Evolutionary conservation across 1,140 invertebrate genomes (phyloP), one percentile per base, ranked within the genome.

Genomic region (Euwallacea similis): DNA sequence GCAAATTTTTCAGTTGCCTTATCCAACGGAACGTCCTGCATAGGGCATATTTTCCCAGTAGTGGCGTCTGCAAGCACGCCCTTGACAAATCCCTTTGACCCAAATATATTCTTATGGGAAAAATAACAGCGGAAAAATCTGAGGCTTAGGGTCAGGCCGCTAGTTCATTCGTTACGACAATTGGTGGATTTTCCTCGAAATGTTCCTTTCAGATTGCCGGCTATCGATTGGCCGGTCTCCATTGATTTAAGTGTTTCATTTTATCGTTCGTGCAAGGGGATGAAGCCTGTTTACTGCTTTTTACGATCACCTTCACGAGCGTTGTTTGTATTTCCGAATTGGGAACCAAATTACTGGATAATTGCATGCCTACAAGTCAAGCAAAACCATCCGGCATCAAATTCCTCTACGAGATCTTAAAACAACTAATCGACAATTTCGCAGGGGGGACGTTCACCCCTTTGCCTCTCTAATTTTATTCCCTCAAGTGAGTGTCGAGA

Each of bases 161-260:
- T 58, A 70, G 68, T 70, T 60, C 68, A 70, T 70, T 70, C 68
- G 60, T 70, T 70, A 70, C 61, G 60, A 70, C 68, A 70, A 70
- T 70, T 70, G 68, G 68, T 42, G 53, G 68, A 70, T 70, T 70
- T 70, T 70, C 68, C 58, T 46, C 13, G 60, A 70, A 70, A 70
- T 47, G 68, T 56, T 70, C 21, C 59, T 69, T 69, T 69, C 56
- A 56, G 59, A 68, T 68, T 61, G 42, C 55, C 55, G 42, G 13
- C 46, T 62, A 69, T 69, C 46, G 67, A 69, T 69, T 69, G 15
- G 54, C 46, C n/a, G 60, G 41, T 67, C 66, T 41, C 7, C 15
- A 33, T n/a, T 13, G 43, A 60, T 54, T 69, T 69, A 69, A 69
- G 56, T 61, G 55, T 8, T 50, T n/a, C 11, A 41, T 65, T 65